A percentile compares a stretch with the other conserved stretches of the same genome.
These are phyloP conservation scores for Phortica variegata DNA, from an alignment of 1,140 invertebrate species.

Conservation along the genomic window DNA sequence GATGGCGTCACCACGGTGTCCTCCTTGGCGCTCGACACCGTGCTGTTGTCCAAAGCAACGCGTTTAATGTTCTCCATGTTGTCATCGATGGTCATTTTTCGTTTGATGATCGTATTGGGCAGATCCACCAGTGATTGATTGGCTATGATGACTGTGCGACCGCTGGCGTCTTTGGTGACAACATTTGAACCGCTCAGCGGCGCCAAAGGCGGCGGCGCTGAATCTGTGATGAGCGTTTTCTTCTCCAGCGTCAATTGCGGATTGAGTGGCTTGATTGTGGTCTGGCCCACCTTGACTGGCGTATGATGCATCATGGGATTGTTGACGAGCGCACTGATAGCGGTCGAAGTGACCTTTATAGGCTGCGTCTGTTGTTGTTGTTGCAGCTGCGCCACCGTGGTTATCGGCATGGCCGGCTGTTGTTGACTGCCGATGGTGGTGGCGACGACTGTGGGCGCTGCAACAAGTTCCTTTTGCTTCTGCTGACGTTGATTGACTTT, in stretches of 20 bases:
- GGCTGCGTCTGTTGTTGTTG: conserved; percentile 23
- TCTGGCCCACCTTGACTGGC: conserved; percentile 54
- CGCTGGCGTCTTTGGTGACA: conserved; percentile 49
- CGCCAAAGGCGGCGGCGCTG: conserved; percentile 60
- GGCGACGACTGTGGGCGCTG: neutral
- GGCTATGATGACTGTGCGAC: conserved; percentile 56
- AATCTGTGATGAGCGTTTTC: conserved; percentile 37
- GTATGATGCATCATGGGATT: conserved; percentile 57
- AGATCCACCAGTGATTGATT: conserved; percentile 55
- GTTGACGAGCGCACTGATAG: conserved; percentile 57
- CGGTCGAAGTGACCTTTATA: conserved; percentile 48
- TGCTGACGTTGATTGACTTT: conserved; percentile 68
- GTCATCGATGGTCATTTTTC: conserved; percentile 59
- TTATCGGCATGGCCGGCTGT: conserved; percentile 58
- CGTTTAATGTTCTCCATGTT: conserved; percentile 56
- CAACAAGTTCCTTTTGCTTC: conserved; percentile 57
- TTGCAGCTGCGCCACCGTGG: conserved; percentile 59
- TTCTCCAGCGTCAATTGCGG: conserved; percentile 40
- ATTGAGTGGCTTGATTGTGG: conserved; percentile 53
- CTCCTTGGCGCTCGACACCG: conserved; percentile 41
- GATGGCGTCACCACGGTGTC: conserved; percentile 61
- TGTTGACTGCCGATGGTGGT: no score
- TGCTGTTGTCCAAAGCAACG: conserved; percentile 34
- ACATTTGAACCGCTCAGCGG: conserved; percentile 56
- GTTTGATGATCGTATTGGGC: conserved; percentile 25